Base-by-base conservation (phyloP, 2,797 vertebrate genomes). In the Mormyrops boulengeri region DNA sequence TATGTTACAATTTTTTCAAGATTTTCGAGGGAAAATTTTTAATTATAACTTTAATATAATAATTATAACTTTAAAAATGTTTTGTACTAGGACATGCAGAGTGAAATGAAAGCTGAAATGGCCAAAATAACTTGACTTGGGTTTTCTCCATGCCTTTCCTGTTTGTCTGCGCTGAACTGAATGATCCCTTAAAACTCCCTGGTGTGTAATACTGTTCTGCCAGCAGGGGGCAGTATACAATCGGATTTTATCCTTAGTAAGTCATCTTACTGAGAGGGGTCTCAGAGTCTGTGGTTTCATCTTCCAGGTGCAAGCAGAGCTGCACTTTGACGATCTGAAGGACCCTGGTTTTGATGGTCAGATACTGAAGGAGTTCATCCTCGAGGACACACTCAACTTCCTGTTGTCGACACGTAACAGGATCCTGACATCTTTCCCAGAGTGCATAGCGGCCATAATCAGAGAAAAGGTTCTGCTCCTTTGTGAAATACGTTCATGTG, bases 331-430 rank as follows among this genome's bases (percentile, higher is more conserved):
- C 34, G 91, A 92, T 89, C 93, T 96, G 87, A 91, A 94, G 50
- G 95, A 95, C 17, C 89, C 92, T 12, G 90, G 92, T 17, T 94
- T 95, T 92, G 96, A 97, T 62, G 94, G 96, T 93, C 97, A 97
- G 94, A 96, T 94, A 90, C 95, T 95, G 85, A 97, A 94, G 96
- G 96, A 98, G 94, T 93, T 93, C 57, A 92, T 99, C 91, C 94
- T 99, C 92, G 96, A 97, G 94, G 97, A 99, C 89, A 94, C 95
- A 0, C 96, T 99, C 85, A 94, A 92, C 92, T 96, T 99, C 93
- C 95, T 98, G 88, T 93, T 97, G 88, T 93, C 94, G 30, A 93
- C 95, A 69, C 92, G 92, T 69, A 92, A 93, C 9, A 94, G 93
- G 38, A 90, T 93, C 90, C 88, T 92, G 91, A 93, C 95, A 82